A percentile compares a stretch with the other conserved stretches of the same genome.
Evolutionary conservation across 2,113 vertebrate species (phyloP).

Genomic region (Ellobius talpinus): DNA sequence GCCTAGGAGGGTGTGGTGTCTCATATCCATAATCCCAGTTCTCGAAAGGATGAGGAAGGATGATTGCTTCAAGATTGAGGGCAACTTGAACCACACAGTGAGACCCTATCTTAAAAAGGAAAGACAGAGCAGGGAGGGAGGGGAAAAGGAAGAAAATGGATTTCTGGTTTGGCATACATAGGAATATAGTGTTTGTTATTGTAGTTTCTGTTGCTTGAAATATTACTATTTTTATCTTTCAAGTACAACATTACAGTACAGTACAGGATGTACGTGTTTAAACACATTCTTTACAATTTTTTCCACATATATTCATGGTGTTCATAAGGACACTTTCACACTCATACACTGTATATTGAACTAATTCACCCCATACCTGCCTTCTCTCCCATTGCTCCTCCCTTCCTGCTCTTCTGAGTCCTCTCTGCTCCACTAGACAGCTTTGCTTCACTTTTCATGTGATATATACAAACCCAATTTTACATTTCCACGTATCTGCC

Average conservation of each 20-base stretch:
- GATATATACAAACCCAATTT: no score
- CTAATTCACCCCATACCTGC: neutral
- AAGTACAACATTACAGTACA: neutral
- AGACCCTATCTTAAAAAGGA: no score
- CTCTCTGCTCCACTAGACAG: neutral
- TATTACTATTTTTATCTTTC: neutral
- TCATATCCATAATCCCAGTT: neutral
- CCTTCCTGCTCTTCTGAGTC: no score
- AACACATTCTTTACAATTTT: neutral
- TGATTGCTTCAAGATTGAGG: neutral
- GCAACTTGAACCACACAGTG: neutral
- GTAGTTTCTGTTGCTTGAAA: neutral
- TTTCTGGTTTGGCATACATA: neutral
- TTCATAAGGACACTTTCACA: neutral
- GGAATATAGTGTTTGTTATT: neutral
- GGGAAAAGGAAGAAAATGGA: neutral
- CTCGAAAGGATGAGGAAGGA: neutral
- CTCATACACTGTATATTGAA: neutral
- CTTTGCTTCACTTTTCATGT: neutral
- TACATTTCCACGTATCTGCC: neutral
- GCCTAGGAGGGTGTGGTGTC: neutral
- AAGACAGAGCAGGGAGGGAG: neutral
- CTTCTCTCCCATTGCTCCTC: neutral
- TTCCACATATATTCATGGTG: neutral
- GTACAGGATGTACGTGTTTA: neutral